Evolutionary conservation across 2,888 invertebrate genomes (phyloP).

Genomic region (Sinopyrophorus schimmeli): DNA sequence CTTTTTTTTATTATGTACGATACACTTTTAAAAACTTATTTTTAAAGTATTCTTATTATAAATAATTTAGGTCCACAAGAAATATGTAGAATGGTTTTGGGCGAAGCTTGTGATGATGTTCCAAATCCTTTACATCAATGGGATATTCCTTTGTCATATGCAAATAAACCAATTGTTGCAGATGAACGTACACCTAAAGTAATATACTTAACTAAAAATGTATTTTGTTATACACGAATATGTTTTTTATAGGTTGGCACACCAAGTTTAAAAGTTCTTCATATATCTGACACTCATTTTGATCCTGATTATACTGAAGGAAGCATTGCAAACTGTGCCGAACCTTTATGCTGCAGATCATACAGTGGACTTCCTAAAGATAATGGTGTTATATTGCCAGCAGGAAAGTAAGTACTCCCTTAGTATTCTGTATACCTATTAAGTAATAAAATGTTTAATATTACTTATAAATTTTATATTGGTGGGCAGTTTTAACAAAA

Average conservation of each 20-base stretch:
- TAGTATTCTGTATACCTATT: too few relatives aligned
- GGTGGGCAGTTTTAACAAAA: too few relatives aligned
- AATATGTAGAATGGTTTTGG: conserved; percentile 87
- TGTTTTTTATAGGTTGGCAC: conserved; percentile 12
- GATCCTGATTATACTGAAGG: conserved; percentile 90
- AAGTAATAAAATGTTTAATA: too few relatives aligned
- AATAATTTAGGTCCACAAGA: conserved; percentile 72
- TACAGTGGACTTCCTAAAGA: conserved; percentile 75
- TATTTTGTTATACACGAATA: neutral
- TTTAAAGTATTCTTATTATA: too few relatives aligned
- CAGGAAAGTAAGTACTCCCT: conserved; percentile 70
- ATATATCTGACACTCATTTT: conserved; percentile 93
- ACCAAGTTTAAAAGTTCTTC: conserved; percentile 81
- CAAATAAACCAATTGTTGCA: conserved; percentile 71
- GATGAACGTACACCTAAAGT: conserved; percentile 66
- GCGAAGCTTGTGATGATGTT: conserved; percentile 84
- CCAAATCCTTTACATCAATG: conserved; percentile 87
- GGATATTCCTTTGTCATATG: conserved; percentile 82
- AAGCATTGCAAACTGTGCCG: conserved; percentile 88
- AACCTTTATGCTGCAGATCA: conserved; percentile 89
- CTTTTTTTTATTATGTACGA: too few relatives aligned
- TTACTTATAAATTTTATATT: too few relatives aligned
- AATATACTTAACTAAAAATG: conserved; percentile 11
- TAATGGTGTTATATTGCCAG: conserved; percentile 66
- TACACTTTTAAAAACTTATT: too few relatives aligned